These are phyloP conservation scores for Carcinoscorpius rotundicauda DNA, from an alignment of 1,140 invertebrate species.

Conservation along the genomic window DNA sequence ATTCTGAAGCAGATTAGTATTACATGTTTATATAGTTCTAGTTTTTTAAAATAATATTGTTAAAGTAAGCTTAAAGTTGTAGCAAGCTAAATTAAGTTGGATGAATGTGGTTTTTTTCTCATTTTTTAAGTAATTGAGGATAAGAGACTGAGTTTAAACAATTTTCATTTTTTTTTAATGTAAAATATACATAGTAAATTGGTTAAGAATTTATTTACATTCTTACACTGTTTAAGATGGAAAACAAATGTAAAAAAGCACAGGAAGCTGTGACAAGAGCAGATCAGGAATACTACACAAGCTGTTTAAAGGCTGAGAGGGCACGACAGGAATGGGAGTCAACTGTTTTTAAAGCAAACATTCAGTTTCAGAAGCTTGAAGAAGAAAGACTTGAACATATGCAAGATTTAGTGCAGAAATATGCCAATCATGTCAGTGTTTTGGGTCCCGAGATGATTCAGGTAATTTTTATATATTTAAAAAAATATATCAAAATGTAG, in stretches of 20 bases:
- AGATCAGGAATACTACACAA: constrained; percentile 85
- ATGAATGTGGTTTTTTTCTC: no score
- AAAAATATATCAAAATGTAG: constrained; percentile 1
- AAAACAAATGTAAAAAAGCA: constrained; percentile 76
- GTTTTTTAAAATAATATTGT: no score
- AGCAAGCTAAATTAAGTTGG: no score
- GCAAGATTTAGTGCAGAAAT: constrained; percentile 60
- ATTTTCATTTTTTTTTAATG: no score
- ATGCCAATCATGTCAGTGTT: constrained; percentile 59
- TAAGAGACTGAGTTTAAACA: no score
- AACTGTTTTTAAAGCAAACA: constrained; percentile 60
- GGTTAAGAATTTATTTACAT: constrained; percentile 2
- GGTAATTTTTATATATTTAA: constrained; percentile 21
- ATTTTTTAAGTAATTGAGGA: no score
- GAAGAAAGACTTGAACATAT: constrained; percentile 73
- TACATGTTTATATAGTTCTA: no score
- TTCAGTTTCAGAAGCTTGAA: constrained; percentile 61
- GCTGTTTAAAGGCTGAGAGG: constrained; percentile 74
- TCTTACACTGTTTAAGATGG: constrained; percentile 44
- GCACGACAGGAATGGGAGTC: constrained; percentile 84
- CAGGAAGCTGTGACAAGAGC: constrained; percentile 77
- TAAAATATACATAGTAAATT: not conserved
- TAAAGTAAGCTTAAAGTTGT: no score
- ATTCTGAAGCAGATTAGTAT: no score
- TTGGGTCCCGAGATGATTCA: constrained; percentile 47